A percentile compares a stretch with the other conserved stretches of the same genome.
Evolutionary conservation across 2,113 vertebrate species (phyloP).

Genomic region (Choloepus hoffmanni): DNA sequence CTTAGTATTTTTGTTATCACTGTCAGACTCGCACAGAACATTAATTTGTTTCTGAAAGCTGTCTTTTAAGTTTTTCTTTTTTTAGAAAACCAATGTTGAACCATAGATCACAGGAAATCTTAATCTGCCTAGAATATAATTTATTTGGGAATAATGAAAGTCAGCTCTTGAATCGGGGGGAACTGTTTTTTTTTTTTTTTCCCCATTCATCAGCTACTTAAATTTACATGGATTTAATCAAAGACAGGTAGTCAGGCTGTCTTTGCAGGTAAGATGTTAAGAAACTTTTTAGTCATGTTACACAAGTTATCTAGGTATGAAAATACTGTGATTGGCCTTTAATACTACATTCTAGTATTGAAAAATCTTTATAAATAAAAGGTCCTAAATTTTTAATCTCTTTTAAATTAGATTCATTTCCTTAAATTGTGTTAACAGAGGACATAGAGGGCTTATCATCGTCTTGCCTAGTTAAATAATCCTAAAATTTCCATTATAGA

Average conservation of each 20-base stretch:
- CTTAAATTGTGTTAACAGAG: background rate
- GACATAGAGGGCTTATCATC: background rate
- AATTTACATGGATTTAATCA: constrained; percentile 35
- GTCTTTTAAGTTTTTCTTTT: background rate
- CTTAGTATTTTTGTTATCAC: background rate
- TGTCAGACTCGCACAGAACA: background rate
- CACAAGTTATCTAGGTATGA: background rate
- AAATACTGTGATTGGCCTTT: background rate
- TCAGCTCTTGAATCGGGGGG: background rate
- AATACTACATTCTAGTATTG: background rate
- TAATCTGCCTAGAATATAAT: constrained; percentile 40
- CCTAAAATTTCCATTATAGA: background rate
- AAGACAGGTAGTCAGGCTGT: background rate
- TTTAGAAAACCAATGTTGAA: constrained; percentile 25
- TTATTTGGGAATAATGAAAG: constrained; percentile 34
- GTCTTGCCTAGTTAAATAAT: constrained; percentile 10
- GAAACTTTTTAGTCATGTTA: background rate
- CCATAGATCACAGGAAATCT: background rate
- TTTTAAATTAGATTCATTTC: constrained; percentile 11
- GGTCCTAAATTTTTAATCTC: background rate
- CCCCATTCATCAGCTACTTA: background rate
- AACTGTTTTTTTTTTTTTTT: background rate
- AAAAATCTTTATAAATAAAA: constrained; percentile 35
- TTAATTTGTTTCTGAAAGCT: constrained; percentile 54
- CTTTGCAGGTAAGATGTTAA: background rate